phyloP scores from a whole-genome alignment of 1,140 invertebrate genomes.

The Drosophila micromelanica region DNA sequence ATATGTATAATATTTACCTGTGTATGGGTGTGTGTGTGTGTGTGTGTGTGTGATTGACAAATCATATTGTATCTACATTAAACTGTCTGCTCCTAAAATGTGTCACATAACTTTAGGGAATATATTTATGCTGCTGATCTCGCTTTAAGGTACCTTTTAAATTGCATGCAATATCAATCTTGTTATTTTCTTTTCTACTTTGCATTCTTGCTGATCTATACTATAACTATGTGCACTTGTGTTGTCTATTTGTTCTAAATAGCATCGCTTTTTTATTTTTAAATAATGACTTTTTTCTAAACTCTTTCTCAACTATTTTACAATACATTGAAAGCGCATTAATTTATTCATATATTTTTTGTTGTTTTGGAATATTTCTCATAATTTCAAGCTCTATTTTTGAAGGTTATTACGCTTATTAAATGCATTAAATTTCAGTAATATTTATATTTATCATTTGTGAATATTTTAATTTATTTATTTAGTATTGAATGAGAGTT shows the following conservation, averaged over 20 bases:
- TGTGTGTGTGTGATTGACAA: slow-evolving; percentile 34
- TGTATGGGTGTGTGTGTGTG: slow-evolving; percentile 25
- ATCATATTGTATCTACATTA: slow-evolving; percentile 36
- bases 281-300: slow-evolving; percentile 7
- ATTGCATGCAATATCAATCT: slow-evolving; percentile 38
- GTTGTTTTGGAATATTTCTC: slow-evolving; percentile 27
- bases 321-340: slow-evolving; percentile 37
- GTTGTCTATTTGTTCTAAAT: slow-evolving; percentile 25
- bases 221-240: slow-evolving; percentile 33
- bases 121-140: slow-evolving; percentile 12
- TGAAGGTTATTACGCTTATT: slow-evolving; percentile 72
- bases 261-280: slow-evolving; percentile 16
- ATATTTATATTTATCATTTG: slow-evolving; percentile 33
- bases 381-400: slow-evolving; percentile 67
- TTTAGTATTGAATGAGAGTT: slow-evolving; percentile 21
- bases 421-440: slow-evolving; percentile 75
- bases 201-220: slow-evolving; percentile 24
- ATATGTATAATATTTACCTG: slow-evolving; percentile 7
- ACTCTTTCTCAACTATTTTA: slow-evolving; percentile 41
- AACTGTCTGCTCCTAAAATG: slow-evolving; percentile 35
- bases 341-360: slow-evolving; percentile 14
- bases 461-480: slow-evolving; percentile 1
- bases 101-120: slow-evolving; percentile 3
- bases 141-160: slow-evolving; percentile 65
- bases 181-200: slow-evolving; percentile 28